Conservation (phyloP, 2,113 vertebrate genomes). For the Opisthocomus hoazin region DNA sequence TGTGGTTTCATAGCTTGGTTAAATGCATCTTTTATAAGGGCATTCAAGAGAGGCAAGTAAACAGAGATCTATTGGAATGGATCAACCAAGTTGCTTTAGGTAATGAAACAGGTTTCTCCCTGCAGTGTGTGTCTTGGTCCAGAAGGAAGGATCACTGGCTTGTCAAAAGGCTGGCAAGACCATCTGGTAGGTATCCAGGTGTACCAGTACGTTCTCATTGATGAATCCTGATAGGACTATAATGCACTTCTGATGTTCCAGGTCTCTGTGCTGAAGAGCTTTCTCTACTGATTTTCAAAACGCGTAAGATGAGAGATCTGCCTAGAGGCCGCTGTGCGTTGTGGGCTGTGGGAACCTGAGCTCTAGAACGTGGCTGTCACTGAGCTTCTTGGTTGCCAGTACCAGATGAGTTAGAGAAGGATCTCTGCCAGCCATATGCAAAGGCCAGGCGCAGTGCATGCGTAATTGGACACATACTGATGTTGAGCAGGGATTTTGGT, state of each 20-base stretch:
- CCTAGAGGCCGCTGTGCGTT: not conserved
- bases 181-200: not conserved
- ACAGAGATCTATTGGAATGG: not conserved
- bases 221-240: not conserved
- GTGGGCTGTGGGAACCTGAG: not conserved
- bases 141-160: not conserved
- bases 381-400: not conserved
- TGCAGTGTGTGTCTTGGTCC: not conserved
- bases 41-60: not conserved
- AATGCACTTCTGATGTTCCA: not conserved
- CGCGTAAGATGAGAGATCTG: not conserved
- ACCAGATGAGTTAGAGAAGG: not conserved
- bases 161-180: not conserved
- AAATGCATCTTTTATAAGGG: not conserved
- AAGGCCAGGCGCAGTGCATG: not conserved
- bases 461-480: constrained; percentile 13
- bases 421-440: not conserved
- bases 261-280: not conserved
- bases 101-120: not conserved
- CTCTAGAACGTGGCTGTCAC: not conserved
- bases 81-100: not conserved
- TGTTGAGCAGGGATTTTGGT: constrained; percentile 9
- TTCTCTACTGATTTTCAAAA: not conserved
- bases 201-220: not conserved
- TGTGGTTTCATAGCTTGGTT: not conserved